Conservation (phyloP, 2,888 invertebrate species). For the Cephus runcator region DNA sequence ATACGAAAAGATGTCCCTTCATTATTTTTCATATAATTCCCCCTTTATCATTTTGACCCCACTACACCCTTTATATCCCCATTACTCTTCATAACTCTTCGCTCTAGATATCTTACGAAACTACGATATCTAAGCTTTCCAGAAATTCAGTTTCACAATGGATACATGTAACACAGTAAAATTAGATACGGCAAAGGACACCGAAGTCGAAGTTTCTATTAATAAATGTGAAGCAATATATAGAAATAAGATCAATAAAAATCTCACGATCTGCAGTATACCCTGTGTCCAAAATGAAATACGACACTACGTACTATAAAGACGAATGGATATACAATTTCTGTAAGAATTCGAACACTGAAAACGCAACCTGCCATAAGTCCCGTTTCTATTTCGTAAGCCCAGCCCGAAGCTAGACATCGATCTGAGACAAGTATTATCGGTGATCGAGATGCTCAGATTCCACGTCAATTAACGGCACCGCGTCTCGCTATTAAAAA, state of each 20-base stretch:
- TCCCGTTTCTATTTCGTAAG: neutral
- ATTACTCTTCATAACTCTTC: neutral
- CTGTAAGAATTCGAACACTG: neutral
- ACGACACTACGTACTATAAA: neutral
- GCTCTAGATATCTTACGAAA: neutral
- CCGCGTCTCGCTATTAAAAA: slow-evolving; percentile 41
- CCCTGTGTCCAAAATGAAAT: neutral
- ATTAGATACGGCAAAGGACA: neutral
- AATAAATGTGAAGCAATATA: neutral
- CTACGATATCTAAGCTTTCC: neutral
- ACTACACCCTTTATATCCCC: neutral
- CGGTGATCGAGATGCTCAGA: slow-evolving; percentile 30
- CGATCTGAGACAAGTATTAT: slow-evolving; percentile 18
- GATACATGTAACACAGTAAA: neutral
- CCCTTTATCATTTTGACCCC: no score
- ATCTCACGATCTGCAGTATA: neutral
- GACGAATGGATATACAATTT: neutral
- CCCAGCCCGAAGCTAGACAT: neutral
- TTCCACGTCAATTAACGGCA: slow-evolving; percentile 41
- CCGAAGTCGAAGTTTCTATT: neutral
- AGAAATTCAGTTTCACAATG: neutral
- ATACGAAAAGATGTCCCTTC: neutral
- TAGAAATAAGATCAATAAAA: neutral
- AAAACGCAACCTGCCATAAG: neutral
- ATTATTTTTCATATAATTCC: neutral